Evolutionary conservation across 2,888 invertebrate species (phyloP), one percentile per base, ranked within the genome.

Genomic region (Drosophila macrothrix): DNA sequence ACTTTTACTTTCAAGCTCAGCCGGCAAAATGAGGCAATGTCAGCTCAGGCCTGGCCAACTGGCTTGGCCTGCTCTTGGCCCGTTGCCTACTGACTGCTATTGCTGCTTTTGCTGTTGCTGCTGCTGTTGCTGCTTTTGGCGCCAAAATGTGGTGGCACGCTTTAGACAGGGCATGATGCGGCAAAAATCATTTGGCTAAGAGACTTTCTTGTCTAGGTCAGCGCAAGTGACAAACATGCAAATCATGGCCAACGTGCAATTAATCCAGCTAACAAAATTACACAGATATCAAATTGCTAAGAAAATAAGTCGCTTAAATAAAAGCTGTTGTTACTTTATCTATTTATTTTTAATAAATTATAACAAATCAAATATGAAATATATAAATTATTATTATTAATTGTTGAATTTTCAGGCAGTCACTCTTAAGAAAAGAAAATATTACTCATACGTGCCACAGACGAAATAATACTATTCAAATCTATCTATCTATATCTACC

Each of bases 1-100:
- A 84, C 84, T 84, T 84, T 84, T 84, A 86, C 85, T 86, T 86
- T 86, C 85, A 86, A 86, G 85, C 85, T 83, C 88, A 85, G 82
- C 76, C 74, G 76, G 80, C 76, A 66, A 87, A 84, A 77, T 87
- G 88, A 84, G 84, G 84, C 88, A 87, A 84, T 84, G 84, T 74
- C 65, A 61, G 58, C 29, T 16, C 28, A 14, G 56, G 54, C 70
- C 41, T 46, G 66, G 73, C 68, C 56, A 64, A 63, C 67, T 64
- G 63, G 68, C 74, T 73, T 55, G 28, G 68, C 53, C 53, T 69
- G 64, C 74, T 63, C 65, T 70, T 76, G 74, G 67, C 61, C 64
- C 63, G 56, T 31, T 64, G 74, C 55, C 67, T 62, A 37, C 33
- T 43, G 39, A 0, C 35, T 52, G 58, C 5, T 10, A 1, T n/a